Conservation (phyloP, 2,113 vertebrate species). For the Sula dactylatra region DNA sequence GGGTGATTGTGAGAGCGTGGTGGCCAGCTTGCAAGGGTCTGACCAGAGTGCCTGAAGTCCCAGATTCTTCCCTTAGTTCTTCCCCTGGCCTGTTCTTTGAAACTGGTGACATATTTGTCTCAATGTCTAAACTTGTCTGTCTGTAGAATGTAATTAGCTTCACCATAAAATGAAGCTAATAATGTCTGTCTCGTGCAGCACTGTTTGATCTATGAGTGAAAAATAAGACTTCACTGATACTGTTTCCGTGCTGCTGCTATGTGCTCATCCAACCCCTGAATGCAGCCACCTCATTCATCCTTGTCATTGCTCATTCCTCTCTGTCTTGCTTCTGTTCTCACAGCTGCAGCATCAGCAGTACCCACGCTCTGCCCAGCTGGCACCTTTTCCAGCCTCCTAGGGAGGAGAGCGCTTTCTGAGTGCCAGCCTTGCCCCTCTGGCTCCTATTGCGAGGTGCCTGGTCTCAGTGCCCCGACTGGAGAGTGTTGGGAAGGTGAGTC, state of each 20-base stretch:
- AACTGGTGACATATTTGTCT: not conserved
- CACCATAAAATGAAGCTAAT: not conserved
- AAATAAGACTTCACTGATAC: not conserved
- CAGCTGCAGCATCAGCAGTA: conserved; percentile 78
- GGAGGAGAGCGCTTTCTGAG: conserved; percentile 61
- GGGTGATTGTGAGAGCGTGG: not conserved
- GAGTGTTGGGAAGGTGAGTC: conserved; percentile 81
- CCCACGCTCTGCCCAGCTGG: conserved; percentile 83
- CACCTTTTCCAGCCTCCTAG: conserved; percentile 79
- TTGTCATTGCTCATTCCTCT: not conserved
- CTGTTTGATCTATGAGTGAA: not conserved
- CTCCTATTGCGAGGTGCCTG: conserved; percentile 79
- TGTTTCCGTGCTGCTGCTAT: not conserved
- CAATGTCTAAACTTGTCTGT: not conserved
- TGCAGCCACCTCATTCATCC: not conserved
- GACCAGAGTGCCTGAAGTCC: fast-evolving
- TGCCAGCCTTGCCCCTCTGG: conserved; percentile 84
- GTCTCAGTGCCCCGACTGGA: conserved; percentile 79
- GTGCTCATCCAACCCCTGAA: not conserved
- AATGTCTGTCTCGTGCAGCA: not conserved
- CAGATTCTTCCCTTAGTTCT: not conserved
- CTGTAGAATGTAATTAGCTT: not conserved
- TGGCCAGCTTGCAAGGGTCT: not conserved
- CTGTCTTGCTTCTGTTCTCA: not conserved
- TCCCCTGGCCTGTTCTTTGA: not conserved